phyloP scores from a whole-genome alignment of 1,140 invertebrate species.

The Saccostrea glomerata region DNA sequence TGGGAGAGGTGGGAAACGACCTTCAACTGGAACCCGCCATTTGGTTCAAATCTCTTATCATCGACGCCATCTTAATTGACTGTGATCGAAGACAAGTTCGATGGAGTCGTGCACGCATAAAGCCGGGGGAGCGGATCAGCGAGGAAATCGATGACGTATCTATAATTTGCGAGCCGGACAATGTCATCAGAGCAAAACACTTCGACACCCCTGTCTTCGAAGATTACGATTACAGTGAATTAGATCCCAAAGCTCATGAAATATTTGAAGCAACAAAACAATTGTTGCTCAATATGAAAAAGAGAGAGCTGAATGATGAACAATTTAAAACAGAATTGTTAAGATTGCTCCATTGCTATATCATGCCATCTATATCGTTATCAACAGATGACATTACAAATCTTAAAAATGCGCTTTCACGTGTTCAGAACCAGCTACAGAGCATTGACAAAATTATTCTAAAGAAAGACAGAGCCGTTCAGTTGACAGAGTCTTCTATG shows the following conservation, averaged over 20 bases:
- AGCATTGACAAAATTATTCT: constrained; percentile 44
- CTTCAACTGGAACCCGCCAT: constrained; percentile 55
- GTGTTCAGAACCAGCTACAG: constrained; percentile 39
- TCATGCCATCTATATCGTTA: constrained; percentile 52
- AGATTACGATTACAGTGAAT: constrained; percentile 54
- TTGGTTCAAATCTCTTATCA: constrained; percentile 60
- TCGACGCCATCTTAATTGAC: constrained; percentile 55
- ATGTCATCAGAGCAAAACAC: constrained; percentile 25
- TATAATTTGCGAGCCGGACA: constrained; percentile 39
- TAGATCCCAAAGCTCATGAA: constrained; percentile 49
- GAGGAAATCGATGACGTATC: neutral
- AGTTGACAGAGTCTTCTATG: constrained; percentile 48
- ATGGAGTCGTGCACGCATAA: constrained; percentile 46
- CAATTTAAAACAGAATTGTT: constrained; percentile 50
- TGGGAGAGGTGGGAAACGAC: constrained; percentile 46
- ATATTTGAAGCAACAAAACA: constrained; percentile 49
- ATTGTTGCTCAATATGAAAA: constrained; percentile 37
- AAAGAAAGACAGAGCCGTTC: constrained; percentile 47
- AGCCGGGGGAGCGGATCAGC: neutral
- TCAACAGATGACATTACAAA: constrained; percentile 40
- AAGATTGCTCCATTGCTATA: constrained; percentile 53
- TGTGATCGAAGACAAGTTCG: constrained; percentile 50
- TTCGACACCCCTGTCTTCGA: constrained; percentile 45
- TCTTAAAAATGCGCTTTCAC: constrained; percentile 44
- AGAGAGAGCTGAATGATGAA: constrained; percentile 10